These are phyloP conservation scores for Semnornis frantzii DNA, from an alignment of 2,113 vertebrate species.

Conservation along the genomic window DNA sequence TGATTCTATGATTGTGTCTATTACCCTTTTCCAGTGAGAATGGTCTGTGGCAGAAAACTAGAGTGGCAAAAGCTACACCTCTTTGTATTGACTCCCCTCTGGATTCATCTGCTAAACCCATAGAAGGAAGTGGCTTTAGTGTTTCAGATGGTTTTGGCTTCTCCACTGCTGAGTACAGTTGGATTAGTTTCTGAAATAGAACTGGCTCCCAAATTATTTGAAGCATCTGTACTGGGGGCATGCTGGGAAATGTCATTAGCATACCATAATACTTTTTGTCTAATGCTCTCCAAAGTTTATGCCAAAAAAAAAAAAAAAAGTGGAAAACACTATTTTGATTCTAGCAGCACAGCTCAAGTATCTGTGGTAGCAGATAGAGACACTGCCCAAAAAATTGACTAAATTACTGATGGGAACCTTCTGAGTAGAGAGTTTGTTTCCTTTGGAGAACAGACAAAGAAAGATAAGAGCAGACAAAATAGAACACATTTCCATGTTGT, in stretches of 20 bases:
- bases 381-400: not conserved
- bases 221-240: conserved; percentile 44
- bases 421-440: not conserved
- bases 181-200: conserved; percentile 69
- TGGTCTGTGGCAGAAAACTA: not conserved
- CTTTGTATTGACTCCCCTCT: conserved; percentile 28
- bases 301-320: conserved; percentile 19
- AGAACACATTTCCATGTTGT: not conserved
- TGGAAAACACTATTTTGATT: conserved; percentile 37
- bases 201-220: conserved; percentile 65
- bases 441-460: not conserved
- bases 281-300: conserved; percentile 56
- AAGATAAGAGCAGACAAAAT: not conserved
- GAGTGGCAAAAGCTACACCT: conserved; percentile 39
- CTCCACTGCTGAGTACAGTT: conserved; percentile 35
- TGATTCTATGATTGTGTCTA: not conserved
- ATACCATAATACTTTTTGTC: conserved; percentile 55
- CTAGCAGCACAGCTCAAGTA: not conserved
- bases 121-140: conserved; percentile 64
- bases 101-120: conserved; percentile 70
- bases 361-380: not conserved
- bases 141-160: conserved; percentile 53
- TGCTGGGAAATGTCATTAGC: conserved; percentile 64
- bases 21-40: not conserved
- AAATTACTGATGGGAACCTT: not conserved